phyloP scores from a whole-genome alignment of 2,797 vertebrate genomes.

The Macroramphosus scolopax region DNA sequence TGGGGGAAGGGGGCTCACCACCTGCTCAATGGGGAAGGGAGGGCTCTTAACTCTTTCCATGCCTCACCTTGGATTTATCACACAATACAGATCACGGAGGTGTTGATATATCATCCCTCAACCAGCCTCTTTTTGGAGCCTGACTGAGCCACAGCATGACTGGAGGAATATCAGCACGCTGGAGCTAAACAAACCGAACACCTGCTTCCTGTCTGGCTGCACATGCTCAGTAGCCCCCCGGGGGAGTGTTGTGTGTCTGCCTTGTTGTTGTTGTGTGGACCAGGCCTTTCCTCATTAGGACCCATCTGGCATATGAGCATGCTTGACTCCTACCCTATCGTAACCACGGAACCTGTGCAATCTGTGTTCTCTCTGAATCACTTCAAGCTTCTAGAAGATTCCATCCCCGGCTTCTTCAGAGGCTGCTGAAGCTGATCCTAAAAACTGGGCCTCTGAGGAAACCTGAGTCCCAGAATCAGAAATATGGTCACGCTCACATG shows the following conservation, averaged over 20 bases:
- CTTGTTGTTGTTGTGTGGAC: constrained; percentile 31
- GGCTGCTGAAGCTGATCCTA: constrained; percentile 11
- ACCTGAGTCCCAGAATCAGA: constrained; percentile 2
- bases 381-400: constrained; percentile 18
- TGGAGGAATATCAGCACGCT: no score
- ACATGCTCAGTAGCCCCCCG: constrained; percentile 53
- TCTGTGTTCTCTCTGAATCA: constrained; percentile 8
- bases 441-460: constrained; percentile 19
- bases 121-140: constrained; percentile 14
- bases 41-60: constrained; percentile 11
- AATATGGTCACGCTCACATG: constrained; percentile 7
- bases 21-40: constrained; percentile 47
- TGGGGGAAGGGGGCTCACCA: constrained; percentile 50
- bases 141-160: constrained; percentile 34
- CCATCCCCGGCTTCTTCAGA: constrained; percentile 11
- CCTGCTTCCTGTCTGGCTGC: constrained; percentile 62
- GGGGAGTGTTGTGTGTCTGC: constrained; percentile 36
- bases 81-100: constrained; percentile 32
- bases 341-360: not conserved
- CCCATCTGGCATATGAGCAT: constrained; percentile 43
- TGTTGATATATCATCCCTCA: constrained; percentile 27
- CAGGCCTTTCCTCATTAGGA: constrained; percentile 46
- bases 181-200: constrained; percentile 41
- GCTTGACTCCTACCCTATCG: constrained; percentile 12
- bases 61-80: constrained; percentile 22